These are phyloP conservation scores for Crotalus tigris DNA, from an alignment of 2,113 vertebrate species.

Conservation along the genomic window DNA sequence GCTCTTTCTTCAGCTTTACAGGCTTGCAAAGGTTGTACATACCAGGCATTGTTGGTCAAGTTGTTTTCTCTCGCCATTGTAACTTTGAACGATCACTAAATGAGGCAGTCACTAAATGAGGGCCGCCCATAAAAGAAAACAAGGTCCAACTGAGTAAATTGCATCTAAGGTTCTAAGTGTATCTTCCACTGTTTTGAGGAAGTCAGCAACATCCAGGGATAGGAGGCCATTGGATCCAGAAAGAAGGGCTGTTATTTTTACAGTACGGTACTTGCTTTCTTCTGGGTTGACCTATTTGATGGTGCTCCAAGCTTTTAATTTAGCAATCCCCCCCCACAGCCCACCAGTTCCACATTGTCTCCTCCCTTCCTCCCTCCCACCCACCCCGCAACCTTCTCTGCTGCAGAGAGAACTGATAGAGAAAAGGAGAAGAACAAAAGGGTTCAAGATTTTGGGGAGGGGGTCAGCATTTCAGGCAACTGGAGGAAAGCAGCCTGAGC, in stretches of 20 bases:
- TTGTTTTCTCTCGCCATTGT: not conserved
- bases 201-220: conserved; percentile 11
- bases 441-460: not conserved
- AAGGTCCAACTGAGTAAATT: not conserved
- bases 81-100: not conserved
- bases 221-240: conserved; percentile 4
- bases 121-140: not conserved
- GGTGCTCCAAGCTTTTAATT: not conserved
- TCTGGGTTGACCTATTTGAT: conserved; percentile 5
- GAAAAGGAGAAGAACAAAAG: not conserved
- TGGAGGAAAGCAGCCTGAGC: conserved; percentile 13
- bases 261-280: not conserved
- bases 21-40: not conserved
- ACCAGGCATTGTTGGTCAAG: not conserved
- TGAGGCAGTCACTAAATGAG: not conserved
- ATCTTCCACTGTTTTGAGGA: not conserved
- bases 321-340: not conserved
- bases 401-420: not conserved
- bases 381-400: not conserved
- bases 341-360: not conserved
- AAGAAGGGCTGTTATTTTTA: not conserved
- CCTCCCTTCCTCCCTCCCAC: not conserved
- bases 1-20: not conserved
- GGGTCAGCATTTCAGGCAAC: not conserved
- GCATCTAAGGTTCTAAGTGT: not conserved